Base-by-base conservation (phyloP, 2,797 vertebrate genomes). In the Lacerta viridis region DNA sequence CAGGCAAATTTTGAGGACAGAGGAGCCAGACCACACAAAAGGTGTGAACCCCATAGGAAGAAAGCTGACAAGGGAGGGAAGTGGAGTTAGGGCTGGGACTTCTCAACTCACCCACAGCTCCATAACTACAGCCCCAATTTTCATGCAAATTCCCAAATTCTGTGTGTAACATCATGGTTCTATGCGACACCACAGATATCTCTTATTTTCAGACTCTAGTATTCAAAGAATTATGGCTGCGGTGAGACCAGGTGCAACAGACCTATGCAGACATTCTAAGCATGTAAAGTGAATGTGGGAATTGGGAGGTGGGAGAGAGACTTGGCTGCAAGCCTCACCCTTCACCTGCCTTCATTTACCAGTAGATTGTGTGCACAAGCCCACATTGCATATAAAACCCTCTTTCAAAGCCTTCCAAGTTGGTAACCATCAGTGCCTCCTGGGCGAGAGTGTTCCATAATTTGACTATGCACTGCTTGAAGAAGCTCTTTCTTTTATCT, bases 201-300 rank as follows among this genome's bases (percentile, higher is more conserved):
- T 25, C 17, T 66, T 50, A 27, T 66, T 33, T 25, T 10, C 41
- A 68, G 59, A 43, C 39, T 43, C n/a, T 18, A 43, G 10, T 33
- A 23, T 87, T 7, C 9, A 8, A 68, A 33, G 80, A 50, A 82
- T 75, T 81, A 82, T 75, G 46, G 41, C 61, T 83, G 79, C 79
- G 29, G 64, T 64, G 85, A 77, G 6, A 66, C 13, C 11, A 64
- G 36, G 43, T 64, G 7, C 55, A 82, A 76, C 74, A 79, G 43
- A 55, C 64, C 33, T 86, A 79, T 11, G 18, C 39, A 77, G 43
- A 25, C 29, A 33, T 66, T 64, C 41, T 25, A n/a, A 85, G 84
- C 55, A 43, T 29, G 74, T 76, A 66, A 36, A 36, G 27, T 61
- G 59, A 11, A 61, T n/a, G 25, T 75, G 55, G 55, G 25, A 17